A percentile compares a stretch with the other conserved stretches of the same genome.
These are phyloP conservation scores for Trematocara unimaculatum DNA, from an alignment of 2,113 vertebrate species.

Conservation along the genomic window DNA sequence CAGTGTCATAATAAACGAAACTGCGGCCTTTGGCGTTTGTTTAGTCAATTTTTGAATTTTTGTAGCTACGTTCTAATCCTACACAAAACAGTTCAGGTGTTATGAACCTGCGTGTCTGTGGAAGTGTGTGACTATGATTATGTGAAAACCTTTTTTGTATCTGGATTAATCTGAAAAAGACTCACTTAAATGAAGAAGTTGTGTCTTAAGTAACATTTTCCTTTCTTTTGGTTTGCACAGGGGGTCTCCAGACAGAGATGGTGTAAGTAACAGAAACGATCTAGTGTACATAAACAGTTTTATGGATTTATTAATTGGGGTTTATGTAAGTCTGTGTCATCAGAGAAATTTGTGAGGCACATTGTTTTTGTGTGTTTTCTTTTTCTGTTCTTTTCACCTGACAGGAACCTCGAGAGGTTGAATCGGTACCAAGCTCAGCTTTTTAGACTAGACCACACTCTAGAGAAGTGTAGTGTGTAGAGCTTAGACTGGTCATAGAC, in stretches of 20 bases:
- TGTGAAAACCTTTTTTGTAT: not conserved
- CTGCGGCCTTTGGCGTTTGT: not conserved
- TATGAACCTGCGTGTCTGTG: not conserved
- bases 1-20: fast-evolving
- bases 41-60: not conserved
- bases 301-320: not conserved
- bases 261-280: slow-evolving; percentile 80
- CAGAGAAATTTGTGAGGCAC: not conserved
- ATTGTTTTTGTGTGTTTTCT: slow-evolving; percentile 23
- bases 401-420: slow-evolving; percentile 67
- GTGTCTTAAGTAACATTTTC: not conserved
- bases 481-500: not conserved
- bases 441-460: not conserved
- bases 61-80: not conserved
- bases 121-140: not conserved
- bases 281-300: not conserved
- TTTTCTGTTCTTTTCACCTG: slow-evolving; percentile 23
- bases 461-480: slow-evolving; percentile 25
- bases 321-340: fast-evolving
- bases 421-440: slow-evolving; percentile 64
- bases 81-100: not conserved
- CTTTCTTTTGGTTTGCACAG: slow-evolving; percentile 63
- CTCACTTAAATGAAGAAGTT: not conserved
- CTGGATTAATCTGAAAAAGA: not conserved
- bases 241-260: slow-evolving; percentile 94